Base-by-base conservation (phyloP, 2,797 vertebrate genomes). In the Chloroceryle inda region DNA sequence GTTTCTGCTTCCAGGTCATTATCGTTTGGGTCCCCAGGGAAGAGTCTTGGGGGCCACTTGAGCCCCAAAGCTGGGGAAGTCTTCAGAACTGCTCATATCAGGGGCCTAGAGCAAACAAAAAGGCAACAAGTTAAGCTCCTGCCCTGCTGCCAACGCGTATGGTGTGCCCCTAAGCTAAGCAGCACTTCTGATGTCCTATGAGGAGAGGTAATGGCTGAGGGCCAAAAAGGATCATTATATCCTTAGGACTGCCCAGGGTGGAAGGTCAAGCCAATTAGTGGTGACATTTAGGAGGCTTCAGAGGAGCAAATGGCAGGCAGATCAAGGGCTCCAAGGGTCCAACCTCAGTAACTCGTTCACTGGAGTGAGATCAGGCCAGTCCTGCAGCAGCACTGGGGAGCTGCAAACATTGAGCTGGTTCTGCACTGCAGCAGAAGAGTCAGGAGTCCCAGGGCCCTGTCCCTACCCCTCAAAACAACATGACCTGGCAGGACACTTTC, bases 31-130 rank as follows among this genome's bases (percentile, higher is more conserved):
- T 97, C 99, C 99, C 99, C 99, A 99, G 45, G 99, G 99, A 92
- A 99, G 99, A 90, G 99, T 97, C 96, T 99, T 98, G 88, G 98
- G 98, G 79, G 99, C 98, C 97, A 99, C 99, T 74, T 99, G 99
- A 95, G 99, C 98, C 94, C 99, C 99, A 94, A 99, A 99, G 98
- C 99, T 99, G 79, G 99, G 99, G 92, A 99, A 99, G 84, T 99
- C 99, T 98, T 99, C 99, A 77, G 99, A 99, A 97, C 99, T 99
- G 98, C 98, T 99, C 99, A 99, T 99, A 77, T 99, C 99, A 31
- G 99, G 99, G 91, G 99, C 99, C 99, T 99, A 84, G 86, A 96
- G 79, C 64, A 95, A 84, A 96, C 88, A 73, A 96, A 94, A 97
- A 96, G 76, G 92, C 86, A 94, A 89, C 58, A 92, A 73, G 88